Evolutionary conservation across 2,797 vertebrate genomes (phyloP), one percentile per base, ranked within the genome.

Genomic region (Micropoecilia bifurca): DNA sequence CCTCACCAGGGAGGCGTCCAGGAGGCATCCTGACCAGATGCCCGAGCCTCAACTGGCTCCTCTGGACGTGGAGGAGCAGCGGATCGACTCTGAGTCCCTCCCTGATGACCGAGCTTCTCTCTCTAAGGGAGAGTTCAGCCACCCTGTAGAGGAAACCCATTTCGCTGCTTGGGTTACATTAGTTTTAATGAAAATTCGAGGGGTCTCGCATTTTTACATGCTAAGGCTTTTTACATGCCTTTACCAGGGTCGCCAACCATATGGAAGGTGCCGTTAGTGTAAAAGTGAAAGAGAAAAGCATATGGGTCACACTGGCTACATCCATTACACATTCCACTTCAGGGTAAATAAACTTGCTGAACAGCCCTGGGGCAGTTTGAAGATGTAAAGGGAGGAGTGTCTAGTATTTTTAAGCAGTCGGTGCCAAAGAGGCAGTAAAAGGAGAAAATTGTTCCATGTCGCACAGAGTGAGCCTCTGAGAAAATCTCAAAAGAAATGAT

Each of bases 331-430:
- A 41, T 74, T 74, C 25, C 50, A 57, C 73, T 16, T 57, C 14
- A 41, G 73, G 53, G 25, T 74, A 59, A 74, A 74, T 74, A 74
- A 74, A 74, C 55, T 43, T 74, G 39, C 41, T 28, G n/a, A 74
- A 57, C 13, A 57, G 73, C 50, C 36, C 28, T 39, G 1, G 18
- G 73, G 73, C 36, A 33, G 73, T 39, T 57, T 57, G 25, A 43
- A 74, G 39, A 41, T 74, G 73, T 74, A 41, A 74, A 74, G 36
- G 39, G 50, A 74, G 50, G 50, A 59, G 73, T 59, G 73, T 74
- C 25, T 28, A 3, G 25, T 55, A 43, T 39, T 41, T 57, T 57
- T 14, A 41, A 57, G 41, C 25, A 16, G 50, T 43, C 13, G 8
- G 36, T 74, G 36, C 50, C 50, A 74, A 28, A 33, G n/a, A 43